Percentiles rank a stretch among this genome's conserved stretches.
Evolutionary conservation across 2,113 vertebrate species (phyloP).

Genomic region (Eurypyga helias): DNA sequence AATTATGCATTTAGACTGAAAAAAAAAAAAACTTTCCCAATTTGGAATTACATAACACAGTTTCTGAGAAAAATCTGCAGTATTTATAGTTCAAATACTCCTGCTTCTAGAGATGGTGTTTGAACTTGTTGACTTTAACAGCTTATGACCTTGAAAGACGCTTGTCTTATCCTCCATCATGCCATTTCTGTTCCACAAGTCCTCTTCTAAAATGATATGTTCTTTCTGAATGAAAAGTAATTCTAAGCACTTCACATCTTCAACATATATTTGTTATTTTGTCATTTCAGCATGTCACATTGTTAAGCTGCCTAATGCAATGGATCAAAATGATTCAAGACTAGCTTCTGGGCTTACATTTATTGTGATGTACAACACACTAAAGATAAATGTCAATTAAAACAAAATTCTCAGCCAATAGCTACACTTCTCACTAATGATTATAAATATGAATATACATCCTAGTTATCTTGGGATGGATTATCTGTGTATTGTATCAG

Average conservation of each 20-base stretch:
- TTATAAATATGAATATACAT: neutral
- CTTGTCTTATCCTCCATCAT: constrained; percentile 43
- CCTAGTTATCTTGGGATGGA: neutral
- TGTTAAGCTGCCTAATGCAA: neutral
- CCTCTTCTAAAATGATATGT: neutral
- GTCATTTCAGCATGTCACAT: constrained; percentile 15
- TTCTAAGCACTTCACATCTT: constrained; percentile 30
- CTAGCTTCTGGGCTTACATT: neutral
- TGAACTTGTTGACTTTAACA: constrained; percentile 24
- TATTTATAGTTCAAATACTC: neutral
- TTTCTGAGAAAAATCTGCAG: neutral
- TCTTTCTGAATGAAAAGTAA: constrained; percentile 42
- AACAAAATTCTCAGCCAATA: neutral
- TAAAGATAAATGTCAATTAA: neutral
- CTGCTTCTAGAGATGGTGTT: neutral
- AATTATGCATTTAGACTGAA: neutral
- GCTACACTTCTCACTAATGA: neutral
- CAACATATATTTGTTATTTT: constrained; percentile 22
- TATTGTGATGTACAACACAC: neutral
- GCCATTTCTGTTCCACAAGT: constrained; percentile 18
- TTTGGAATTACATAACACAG: neutral
- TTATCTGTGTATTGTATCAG: neutral
- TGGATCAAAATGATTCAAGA: constrained; percentile 36
- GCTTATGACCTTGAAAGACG: neutral
- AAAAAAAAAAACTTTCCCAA: neutral